Evolutionary conservation across 2,888 invertebrate genomes (phyloP).

Genomic region (Campoletis raptor): DNA sequence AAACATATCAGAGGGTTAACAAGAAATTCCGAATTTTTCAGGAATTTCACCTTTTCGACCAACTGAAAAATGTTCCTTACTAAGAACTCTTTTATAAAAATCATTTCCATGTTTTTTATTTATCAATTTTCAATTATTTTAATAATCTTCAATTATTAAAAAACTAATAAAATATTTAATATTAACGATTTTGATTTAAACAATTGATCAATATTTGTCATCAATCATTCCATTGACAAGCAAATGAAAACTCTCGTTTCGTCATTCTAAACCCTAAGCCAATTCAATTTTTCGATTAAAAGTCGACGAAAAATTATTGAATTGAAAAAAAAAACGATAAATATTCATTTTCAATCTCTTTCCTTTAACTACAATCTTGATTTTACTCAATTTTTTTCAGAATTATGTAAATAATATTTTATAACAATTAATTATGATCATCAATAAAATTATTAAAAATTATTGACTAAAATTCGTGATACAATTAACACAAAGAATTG

Average conservation of each 20-base stretch:
- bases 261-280: not conserved
- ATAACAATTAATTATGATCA: too few relatives aligned
- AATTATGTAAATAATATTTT: not conserved
- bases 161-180: not conserved
- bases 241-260: not conserved
- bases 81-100: too few relatives aligned
- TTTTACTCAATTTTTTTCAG: not conserved
- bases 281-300: not conserved
- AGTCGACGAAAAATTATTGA: not conserved
- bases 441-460: not conserved
- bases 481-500: not conserved
- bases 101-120: not conserved
- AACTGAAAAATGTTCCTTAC: not conserved
- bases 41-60: not conserved
- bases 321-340: not conserved
- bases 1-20: conserved; percentile 43
- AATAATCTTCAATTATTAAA: not conserved
- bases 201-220: not conserved
- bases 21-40: not conserved
- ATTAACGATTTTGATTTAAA: not conserved
- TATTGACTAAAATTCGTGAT: too few relatives aligned
- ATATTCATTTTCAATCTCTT: not conserved
- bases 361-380: not conserved
- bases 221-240: not conserved
- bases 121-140: not conserved